Base-by-base conservation (phyloP, 1,140 invertebrate genomes). In the Zeugodacus cucurbitae region DNA sequence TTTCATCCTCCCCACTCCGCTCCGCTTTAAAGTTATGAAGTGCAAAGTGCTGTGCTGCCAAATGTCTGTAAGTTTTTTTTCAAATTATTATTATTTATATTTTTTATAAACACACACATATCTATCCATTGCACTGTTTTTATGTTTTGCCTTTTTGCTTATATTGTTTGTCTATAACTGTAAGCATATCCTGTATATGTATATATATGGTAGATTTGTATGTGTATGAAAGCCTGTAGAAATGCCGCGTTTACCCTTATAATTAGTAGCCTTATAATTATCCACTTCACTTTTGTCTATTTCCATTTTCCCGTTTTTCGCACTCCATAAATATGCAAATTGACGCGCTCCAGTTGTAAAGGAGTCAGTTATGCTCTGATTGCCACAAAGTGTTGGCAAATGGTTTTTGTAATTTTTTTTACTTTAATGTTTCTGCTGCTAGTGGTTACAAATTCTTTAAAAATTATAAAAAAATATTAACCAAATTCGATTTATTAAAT, bases 301-400 rank as follows among this genome's bases (percentile, higher is more conserved):
- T 82, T 82, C 74, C 34, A 82, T 82, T 82, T 29, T 82, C 10
- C 5, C 58, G 22, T 26, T 82, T 82, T 82, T 26, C 74, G 41
- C 74, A 44, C 74, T n/a, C 74, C 74, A 82, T 82, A 82, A 82
- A 82, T 48, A 82, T 82, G 74, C 74, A 82, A 82, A 82, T 82
- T 82, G 20, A 82, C 74, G 41, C 41, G 74, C n/a, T 82, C 74
- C 74, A 82, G 41, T 82, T 82, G 48, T 26, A 82, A 82, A 48
- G 41, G 74, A 48, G 74, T 82, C 22, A 48, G 41, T 82, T 29
- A 54, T 29, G 74, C 74, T 48, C 74, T 82, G 41, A 82, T 82
- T 48, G 44, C 41, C 41, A 82, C 37, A 82, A 82, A 82, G 22
- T 74, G 67, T 37, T 62, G 58, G 58, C 58, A 62, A 62, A 62